Evolutionary conservation across 2,888 invertebrate species (phyloP), one percentile per base, ranked within the genome.

Genomic region (Bombylius discolor): DNA sequence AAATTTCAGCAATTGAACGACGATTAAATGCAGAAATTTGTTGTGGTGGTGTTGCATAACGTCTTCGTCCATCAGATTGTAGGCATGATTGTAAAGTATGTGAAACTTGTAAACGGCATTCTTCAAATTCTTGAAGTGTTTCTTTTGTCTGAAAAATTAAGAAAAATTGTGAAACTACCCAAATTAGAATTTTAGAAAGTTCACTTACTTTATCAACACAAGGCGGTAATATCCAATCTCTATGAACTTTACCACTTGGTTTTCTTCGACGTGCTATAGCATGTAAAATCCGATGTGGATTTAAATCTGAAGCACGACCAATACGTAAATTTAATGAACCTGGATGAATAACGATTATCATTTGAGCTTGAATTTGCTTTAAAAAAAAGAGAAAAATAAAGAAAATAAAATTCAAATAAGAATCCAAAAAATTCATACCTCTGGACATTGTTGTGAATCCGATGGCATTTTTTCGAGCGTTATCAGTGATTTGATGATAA

Each of bases 281-380:
- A 74, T 96, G 94, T 1, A 94, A 78, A 57, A 94, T 79, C 45
- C 86, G 87, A 55, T 87, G 80, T 11, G 96, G 96, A 68, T 88
- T 82, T 5, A 91, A 77, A 71, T 96, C 96, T 0, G 93, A 91
- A 3, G 95, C 94, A 64, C 91, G 77, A 1, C 96, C 96, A 68
- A 96, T 88, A 59, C 94, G 78, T 33, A 96, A 79, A 71, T 91
- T 86, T 51, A 88, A 80, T 0, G 95, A 96, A 8, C 96, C 96
- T 31, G 96, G 95, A 69, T 96, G 95, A 56, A 96, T 92, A n/a
- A 96, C 86, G 58, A 97, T 86, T 47, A 91, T 87, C 58, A 86
- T 84, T 65, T 88, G 85, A 0, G 89, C 84, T 64, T 86, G 85
- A 60, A 85, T 81, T 70, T 84, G 83, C 76, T 84, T 73, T 60